Percentiles rank a stretch among this genome's conserved stretches.
Evolutionary conservation across 2,888 invertebrate genomes (phyloP).

Genomic region (Diaprepes abbreviatus): DNA sequence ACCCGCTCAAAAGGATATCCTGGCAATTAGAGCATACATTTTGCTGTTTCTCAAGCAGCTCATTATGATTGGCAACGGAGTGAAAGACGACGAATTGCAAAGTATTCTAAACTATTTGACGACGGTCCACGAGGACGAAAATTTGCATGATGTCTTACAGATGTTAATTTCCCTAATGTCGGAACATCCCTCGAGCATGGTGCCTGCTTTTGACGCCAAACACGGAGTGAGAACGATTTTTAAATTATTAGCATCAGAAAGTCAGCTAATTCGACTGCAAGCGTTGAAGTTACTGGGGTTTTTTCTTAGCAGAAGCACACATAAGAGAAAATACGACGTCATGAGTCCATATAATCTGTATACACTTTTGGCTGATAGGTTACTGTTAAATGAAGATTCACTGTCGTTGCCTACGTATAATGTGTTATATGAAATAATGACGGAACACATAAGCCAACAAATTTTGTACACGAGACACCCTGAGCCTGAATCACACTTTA

Average conservation of each 20-base stretch:
- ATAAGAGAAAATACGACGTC: conserved; percentile 99
- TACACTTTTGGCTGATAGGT: conserved; percentile 93
- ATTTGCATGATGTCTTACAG: conserved; percentile 97
- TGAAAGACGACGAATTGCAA: conserved; percentile 98
- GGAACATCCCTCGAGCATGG: conserved; percentile 98
- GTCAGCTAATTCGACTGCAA: conserved; percentile 95
- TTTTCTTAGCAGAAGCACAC: conserved; percentile 97
- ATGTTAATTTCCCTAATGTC: conserved; percentile 97
- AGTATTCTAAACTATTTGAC: conserved; percentile 98
- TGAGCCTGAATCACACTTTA: conserved; percentile 94
- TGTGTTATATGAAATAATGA: conserved; percentile 98
- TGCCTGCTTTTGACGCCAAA: conserved; percentile 98
- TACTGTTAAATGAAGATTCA: conserved; percentile 89
- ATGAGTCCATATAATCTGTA: conserved; percentile 99
- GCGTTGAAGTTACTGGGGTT: conserved; percentile 97
- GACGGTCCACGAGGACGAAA: conserved; percentile 99
- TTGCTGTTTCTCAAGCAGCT: conserved; percentile 95
- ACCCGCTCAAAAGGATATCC: conserved; percentile 93
- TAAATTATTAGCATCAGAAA: conserved; percentile 95
- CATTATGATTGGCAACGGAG: conserved; percentile 96
- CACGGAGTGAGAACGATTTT: conserved; percentile 97
- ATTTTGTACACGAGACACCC: conserved; percentile 94
- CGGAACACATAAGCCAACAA: conserved; percentile 96
- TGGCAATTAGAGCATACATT: conserved; percentile 95
- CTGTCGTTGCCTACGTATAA: conserved; percentile 97